Conservation (phyloP, 2,797 vertebrate species). For the Manis crassicaudata region DNA sequence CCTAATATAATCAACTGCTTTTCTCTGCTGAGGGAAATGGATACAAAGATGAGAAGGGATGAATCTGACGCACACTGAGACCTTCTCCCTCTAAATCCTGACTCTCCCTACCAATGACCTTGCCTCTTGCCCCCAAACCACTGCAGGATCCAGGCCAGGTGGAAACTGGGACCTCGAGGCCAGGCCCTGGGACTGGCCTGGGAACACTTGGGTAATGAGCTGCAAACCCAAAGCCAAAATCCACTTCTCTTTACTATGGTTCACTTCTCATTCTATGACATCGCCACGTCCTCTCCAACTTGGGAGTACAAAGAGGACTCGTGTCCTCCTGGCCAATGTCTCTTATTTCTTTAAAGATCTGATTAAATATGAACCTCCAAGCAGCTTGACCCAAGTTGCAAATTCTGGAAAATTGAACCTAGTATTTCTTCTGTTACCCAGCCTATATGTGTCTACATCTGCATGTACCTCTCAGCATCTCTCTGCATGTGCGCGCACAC, state of each 20-base stretch:
- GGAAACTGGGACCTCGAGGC: neutral
- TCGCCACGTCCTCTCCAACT: rapidly evolving
- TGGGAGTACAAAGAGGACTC: neutral
- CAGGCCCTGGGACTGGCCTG: rapidly evolving
- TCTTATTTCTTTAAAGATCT: neutral
- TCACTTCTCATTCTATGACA: neutral
- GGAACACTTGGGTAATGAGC: neutral
- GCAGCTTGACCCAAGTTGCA: neutral
- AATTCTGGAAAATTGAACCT: neutral
- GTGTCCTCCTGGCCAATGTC: neutral
- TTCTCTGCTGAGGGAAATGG: neutral
- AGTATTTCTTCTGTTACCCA: too few species aligned
- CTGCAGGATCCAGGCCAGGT: neutral
- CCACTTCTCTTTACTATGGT: too few species aligned
- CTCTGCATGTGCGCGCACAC: neutral
- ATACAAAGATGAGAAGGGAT: neutral
- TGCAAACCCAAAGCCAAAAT: neutral
- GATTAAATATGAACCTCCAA: neutral
- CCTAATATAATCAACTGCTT: rapidly evolving
- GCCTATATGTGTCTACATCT: neutral
- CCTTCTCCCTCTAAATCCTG: neutral
- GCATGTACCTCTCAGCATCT: neutral
- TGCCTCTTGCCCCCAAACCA: neutral
- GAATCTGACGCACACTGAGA: rapidly evolving
- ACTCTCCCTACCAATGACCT: neutral